These are phyloP conservation scores for Ariolimax columbianus DNA, from an alignment of 2,888 invertebrate species.

Conservation along the genomic window DNA sequence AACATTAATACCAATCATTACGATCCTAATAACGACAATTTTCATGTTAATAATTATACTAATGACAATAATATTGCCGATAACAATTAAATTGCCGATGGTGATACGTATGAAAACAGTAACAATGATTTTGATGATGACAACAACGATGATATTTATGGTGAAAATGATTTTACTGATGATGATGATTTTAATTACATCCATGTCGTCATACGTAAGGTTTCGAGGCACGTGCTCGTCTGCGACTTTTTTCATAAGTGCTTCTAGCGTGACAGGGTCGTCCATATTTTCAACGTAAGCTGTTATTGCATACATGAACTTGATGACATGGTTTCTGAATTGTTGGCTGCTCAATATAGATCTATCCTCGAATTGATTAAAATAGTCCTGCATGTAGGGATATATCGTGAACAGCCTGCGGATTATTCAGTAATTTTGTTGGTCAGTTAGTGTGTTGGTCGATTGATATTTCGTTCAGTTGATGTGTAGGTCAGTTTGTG, in stretches of 20 bases:
- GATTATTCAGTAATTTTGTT: not conserved
- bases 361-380: not conserved
- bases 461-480: not conserved
- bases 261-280: not conserved
- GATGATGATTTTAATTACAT: not conserved
- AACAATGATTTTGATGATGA: too few species aligned
- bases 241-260: not conserved
- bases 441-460: not conserved
- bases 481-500: not conserved
- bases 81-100: not conserved
- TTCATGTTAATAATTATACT: too few species aligned
- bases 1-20: too few species aligned
- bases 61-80: too few species aligned
- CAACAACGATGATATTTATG: not conserved
- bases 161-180: not conserved
- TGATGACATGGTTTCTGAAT: not conserved
- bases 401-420: not conserved
- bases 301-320: conserved; percentile 4
- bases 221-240: not conserved
- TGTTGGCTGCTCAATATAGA: not conserved
- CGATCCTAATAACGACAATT: too few species aligned
- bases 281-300: conserved; percentile 12
- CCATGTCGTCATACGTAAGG: not conserved
- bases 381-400: conserved; percentile 4
- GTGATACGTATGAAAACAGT: not conserved